Evolutionary conservation across 2,888 invertebrate species (phyloP).

Genomic region (Eustalomyia histrio): DNA sequence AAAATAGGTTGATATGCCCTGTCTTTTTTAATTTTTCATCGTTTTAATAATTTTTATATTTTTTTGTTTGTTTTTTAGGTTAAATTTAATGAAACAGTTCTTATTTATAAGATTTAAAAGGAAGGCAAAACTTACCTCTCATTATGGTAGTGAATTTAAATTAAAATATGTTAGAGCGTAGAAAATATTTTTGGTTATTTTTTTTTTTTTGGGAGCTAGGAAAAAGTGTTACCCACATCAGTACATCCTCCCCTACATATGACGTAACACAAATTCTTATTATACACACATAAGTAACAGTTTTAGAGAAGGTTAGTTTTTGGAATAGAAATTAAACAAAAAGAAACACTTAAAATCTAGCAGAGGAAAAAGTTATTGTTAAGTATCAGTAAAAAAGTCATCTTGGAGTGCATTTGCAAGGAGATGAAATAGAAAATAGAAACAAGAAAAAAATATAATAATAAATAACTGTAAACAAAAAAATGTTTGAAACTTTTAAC

Average conservation of each 20-base stretch:
- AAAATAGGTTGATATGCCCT: no score
- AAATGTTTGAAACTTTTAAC: constrained; percentile 52
- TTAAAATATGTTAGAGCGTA: no score
- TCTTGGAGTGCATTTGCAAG: constrained; percentile 47
- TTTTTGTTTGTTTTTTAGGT: no score
- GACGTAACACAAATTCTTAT: background rate
- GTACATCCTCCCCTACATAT: background rate
- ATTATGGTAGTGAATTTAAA: no score
- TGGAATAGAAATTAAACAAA: constrained; percentile 18
- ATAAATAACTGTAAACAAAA: constrained; percentile 38
- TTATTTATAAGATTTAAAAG: no score
- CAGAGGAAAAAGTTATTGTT: constrained; percentile 14
- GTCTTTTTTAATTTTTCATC: no score
- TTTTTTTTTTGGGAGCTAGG: no score
- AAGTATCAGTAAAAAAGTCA: constrained; percentile 52
- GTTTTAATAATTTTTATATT: no score
- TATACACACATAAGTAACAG: background rate
- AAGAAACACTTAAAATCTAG: constrained; percentile 45
- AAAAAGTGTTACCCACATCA: no score
- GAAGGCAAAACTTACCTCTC: no score
- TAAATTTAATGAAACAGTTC: no score
- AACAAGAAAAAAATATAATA: constrained; percentile 25
- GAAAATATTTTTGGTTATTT: no score
- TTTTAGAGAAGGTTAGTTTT: background rate
- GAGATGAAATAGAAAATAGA: constrained; percentile 14